Percentiles rank a stretch among this genome's conserved stretches.
phyloP scores from a whole-genome alignment of 2,113 vertebrate genomes.

The Bufo bufo region DNA sequence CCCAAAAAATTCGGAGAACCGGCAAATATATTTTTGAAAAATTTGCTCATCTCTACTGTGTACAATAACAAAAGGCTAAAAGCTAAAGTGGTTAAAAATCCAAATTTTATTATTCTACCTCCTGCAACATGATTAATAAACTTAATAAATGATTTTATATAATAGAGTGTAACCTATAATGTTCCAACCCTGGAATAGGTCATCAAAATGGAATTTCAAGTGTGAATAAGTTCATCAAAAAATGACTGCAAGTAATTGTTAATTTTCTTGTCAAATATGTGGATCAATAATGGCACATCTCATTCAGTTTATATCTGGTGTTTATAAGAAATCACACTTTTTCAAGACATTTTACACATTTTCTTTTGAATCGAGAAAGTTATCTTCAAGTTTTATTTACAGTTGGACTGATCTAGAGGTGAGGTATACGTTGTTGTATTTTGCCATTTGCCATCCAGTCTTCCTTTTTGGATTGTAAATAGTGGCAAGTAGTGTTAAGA shows the following conservation, averaged over 20 bases:
- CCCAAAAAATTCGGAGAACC: too few species aligned
- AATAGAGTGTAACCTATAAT: neutral
- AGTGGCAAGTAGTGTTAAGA: too few species aligned
- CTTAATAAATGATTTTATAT: neutral
- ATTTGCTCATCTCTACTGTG: too few species aligned
- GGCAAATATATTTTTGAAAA: too few species aligned
- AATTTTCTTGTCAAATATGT: neutral
- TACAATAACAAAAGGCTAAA: too few species aligned
- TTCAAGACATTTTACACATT: neutral
- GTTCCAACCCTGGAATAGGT: neutral
- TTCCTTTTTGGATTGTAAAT: too few species aligned
- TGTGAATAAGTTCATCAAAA: neutral
- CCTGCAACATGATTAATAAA: neutral
- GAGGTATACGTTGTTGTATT: too few species aligned
- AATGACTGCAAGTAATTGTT: neutral
- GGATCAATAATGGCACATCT: neutral
- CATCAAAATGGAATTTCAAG: neutral
- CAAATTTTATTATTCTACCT: neutral
- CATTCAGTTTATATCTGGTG: neutral
- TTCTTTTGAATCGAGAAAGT: neutral
- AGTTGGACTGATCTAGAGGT: neutral
- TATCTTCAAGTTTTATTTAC: neutral
- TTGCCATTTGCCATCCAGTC: too few species aligned
- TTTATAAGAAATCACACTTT: neutral
- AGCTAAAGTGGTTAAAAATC: neutral